A percentile compares a stretch with the other conserved stretches of the same genome.
phyloP scores from a whole-genome alignment of 1,140 invertebrate species.

The Micrasema minimum region DNA sequence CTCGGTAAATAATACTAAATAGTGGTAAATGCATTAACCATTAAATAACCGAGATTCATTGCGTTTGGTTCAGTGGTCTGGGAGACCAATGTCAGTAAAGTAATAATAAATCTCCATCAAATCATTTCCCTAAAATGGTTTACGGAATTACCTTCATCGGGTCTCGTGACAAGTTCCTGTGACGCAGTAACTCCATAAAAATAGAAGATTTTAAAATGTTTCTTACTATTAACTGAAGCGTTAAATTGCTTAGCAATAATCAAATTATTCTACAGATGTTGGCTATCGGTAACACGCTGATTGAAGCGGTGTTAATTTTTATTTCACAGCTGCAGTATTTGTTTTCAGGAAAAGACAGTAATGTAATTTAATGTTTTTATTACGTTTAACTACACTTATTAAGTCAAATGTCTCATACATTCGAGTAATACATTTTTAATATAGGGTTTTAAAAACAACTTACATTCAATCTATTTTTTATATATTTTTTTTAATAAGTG shows the following conservation, averaged over 20 bases:
- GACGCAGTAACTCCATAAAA: neutral
- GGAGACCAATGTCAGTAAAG: conserved; percentile 1
- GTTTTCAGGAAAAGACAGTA: too few species aligned
- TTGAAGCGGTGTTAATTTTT: too few species aligned
- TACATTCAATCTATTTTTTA: too few species aligned
- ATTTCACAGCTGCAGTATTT: too few species aligned
- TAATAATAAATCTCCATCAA: conserved; percentile 9
- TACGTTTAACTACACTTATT: too few species aligned
- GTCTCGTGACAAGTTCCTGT: conserved; percentile 18
- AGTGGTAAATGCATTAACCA: conserved; percentile 11
- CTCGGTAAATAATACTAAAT: neutral
- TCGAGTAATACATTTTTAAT: too few species aligned
- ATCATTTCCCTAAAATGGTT: conserved; percentile 12
- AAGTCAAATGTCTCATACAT: too few species aligned
- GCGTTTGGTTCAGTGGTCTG: neutral
- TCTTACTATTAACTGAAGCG: neutral
- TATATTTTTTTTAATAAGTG: too few species aligned
- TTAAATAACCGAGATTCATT: conserved; percentile 11
- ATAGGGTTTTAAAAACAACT: too few species aligned
- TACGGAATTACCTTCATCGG: too few species aligned
- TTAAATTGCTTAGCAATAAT: too few species aligned
- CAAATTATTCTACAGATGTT: neutral
- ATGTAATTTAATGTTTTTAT: too few species aligned
- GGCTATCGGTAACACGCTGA: neutral
- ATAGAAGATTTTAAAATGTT: neutral